Percentiles rank a stretch among this genome's conserved stretches.
These are phyloP conservation scores for Spialia ferax DNA, from an alignment of 2,888 invertebrate genomes.

Conservation along the genomic window DNA sequence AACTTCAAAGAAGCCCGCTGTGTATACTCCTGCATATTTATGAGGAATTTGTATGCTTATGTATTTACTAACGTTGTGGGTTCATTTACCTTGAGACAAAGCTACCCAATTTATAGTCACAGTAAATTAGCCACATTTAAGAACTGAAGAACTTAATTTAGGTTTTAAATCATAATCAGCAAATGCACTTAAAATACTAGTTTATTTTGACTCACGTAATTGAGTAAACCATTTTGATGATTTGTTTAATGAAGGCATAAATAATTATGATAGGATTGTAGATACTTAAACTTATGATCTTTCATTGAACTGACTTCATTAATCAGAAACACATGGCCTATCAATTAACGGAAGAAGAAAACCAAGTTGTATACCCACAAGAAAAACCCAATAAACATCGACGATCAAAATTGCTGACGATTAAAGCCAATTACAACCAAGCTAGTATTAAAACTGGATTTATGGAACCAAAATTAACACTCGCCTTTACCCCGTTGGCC, in stretches of 20 bases:
- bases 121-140: constrained; percentile 2
- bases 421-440: constrained; percentile 69
- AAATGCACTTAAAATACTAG: neutral
- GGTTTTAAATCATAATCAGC: neutral
- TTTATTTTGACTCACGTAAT: neutral
- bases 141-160: neutral
- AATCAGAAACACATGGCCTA: constrained; percentile 33
- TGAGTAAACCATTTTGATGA: neutral
- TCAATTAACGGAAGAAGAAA: constrained; percentile 25
- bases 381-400: constrained; percentile 60
- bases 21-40: constrained; percentile 39
- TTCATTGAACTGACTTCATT: constrained; percentile 2
- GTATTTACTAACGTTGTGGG: constrained; percentile 34
- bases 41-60: constrained; percentile 42
- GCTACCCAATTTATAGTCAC: constrained; percentile 2
- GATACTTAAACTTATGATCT: neutral
- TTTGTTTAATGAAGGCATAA: neutral
- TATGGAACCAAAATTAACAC: constrained; percentile 79
- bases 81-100: constrained; percentile 30
- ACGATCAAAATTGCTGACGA: constrained; percentile 53
- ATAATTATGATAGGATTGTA: neutral
- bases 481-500: constrained; percentile 61
- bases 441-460: constrained; percentile 70
- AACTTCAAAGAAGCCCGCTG: constrained; percentile 44
- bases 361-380: constrained; percentile 50